Evolutionary conservation across 1,140 invertebrate genomes (phyloP).

Genomic region (Drosophila bifasciata): DNA sequence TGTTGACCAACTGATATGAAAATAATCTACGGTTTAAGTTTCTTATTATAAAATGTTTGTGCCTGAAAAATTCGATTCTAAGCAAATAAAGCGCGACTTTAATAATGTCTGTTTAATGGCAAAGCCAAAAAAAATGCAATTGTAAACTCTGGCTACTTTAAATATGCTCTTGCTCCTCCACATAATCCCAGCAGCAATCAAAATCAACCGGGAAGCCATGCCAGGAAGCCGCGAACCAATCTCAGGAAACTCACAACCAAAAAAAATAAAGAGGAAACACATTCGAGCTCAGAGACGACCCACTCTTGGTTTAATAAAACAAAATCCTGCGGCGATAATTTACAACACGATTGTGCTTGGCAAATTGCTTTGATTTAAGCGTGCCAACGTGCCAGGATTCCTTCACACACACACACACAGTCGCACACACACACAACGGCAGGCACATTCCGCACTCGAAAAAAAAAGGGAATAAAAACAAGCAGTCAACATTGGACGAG

Average conservation of each 20-base stretch:
- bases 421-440: slow-evolving; percentile 21
- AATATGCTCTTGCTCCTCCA: slow-evolving; percentile 17
- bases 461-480: slow-evolving; percentile 75
- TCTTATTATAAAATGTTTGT: too few species aligned
- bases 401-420: too few species aligned
- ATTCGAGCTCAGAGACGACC: slow-evolving; percentile 31
- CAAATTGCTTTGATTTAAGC: slow-evolving; percentile 82
- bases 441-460: slow-evolving; percentile 34
- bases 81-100: too few species aligned
- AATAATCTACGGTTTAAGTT: background rate
- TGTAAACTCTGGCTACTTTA: slow-evolving; percentile 22
- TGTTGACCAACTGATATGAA: background rate
- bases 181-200: slow-evolving; percentile 51
- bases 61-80: too few species aligned
- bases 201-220: background rate
- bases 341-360: slow-evolving; percentile 77
- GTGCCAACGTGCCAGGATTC: slow-evolving; percentile 75
- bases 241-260: slow-evolving; percentile 25
- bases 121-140: background rate
- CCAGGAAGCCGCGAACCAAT: slow-evolving; percentile 29
- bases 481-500: slow-evolving; percentile 73
- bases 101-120: background rate
- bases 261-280: slow-evolving; percentile 14
- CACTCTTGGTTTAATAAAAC: slow-evolving; percentile 75
- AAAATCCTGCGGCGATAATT: slow-evolving; percentile 81